A percentile compares a stretch with the other conserved stretches of the same genome.
These are phyloP conservation scores for Macrosiphum euphorbiae DNA, from an alignment of 2,888 invertebrate genomes.

Conservation along the genomic window DNA sequence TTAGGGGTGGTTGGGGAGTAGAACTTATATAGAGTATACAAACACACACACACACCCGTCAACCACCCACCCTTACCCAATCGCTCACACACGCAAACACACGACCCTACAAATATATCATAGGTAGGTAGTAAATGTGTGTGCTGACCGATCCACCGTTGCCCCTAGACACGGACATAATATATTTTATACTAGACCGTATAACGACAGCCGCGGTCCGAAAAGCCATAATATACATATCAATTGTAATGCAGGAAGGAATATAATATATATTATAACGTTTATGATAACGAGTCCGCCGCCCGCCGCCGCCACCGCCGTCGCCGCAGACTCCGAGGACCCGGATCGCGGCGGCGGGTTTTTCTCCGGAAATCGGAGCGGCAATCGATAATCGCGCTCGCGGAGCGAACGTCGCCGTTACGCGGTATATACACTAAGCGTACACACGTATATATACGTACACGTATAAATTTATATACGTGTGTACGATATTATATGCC, in stretches of 20 bases:
- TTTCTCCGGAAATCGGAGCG: constrained; percentile 59
- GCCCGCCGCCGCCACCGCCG: not conserved
- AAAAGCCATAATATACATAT: not conserved
- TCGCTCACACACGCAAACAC: too few relatives aligned
- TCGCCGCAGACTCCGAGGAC: not conserved
- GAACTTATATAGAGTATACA: not conserved
- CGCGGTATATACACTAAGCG: not conserved
- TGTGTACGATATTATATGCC: not conserved
- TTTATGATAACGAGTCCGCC: constrained; percentile 48
- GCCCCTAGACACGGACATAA: constrained; percentile 32
- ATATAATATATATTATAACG: not conserved
- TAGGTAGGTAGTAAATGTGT: too few relatives aligned
- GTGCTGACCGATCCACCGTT: not conserved
- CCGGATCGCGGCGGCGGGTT: constrained; percentile 30
- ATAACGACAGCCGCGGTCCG: not conserved
- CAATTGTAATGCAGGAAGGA: too few relatives aligned
- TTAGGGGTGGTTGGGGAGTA: not conserved
- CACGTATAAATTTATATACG: too few relatives aligned
- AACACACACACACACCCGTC: not conserved
- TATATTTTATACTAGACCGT: not conserved
- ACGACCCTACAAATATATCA: too few relatives aligned
- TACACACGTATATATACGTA: not conserved
- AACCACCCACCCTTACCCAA: not conserved
- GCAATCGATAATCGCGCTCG: constrained; percentile 60
- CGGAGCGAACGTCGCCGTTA: constrained; percentile 45